phyloP scores from a whole-genome alignment of 2,888 invertebrate species.

The Cheilosia urbana region DNA sequence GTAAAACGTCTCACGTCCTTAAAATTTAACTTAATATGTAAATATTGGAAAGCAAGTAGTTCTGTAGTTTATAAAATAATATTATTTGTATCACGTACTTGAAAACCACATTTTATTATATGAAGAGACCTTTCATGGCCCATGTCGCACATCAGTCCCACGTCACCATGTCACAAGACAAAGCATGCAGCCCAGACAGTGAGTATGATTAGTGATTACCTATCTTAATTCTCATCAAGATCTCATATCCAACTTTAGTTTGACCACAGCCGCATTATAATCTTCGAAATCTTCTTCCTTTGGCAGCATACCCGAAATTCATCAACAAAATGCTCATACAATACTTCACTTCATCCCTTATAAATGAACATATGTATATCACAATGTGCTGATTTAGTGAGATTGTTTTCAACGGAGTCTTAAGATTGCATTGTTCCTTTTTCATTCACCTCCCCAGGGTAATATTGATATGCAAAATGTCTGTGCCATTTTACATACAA shows the following conservation, averaged over 20 bases:
- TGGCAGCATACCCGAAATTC: conserved; percentile 16
- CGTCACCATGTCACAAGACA: conserved; percentile 73
- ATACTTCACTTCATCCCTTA: conserved; percentile 16
- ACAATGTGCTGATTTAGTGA: conserved; percentile 67
- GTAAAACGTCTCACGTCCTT: too few relatives aligned
- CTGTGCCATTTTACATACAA: conserved; percentile 22
- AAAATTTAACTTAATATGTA: too few relatives aligned
- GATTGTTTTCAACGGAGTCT: conserved; percentile 61
- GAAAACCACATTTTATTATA: too few relatives aligned
- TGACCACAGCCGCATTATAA: conserved; percentile 69
- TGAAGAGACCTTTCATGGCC: too few relatives aligned
- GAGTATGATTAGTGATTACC: conserved; percentile 31
- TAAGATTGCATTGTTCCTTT: conserved; percentile 53
- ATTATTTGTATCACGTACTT: too few relatives aligned
- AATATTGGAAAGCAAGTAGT: too few relatives aligned
- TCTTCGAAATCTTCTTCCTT: conserved; percentile 58
- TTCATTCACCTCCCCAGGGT: conserved; percentile 59
- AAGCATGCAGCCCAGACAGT: conserved; percentile 71
- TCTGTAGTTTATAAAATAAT: too few relatives aligned
- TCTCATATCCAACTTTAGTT: conserved; percentile 34
- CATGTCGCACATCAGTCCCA: conserved; percentile 47
- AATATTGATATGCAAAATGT: conserved; percentile 67
- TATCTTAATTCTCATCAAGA: not conserved
- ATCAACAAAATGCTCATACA: not conserved
- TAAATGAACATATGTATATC: conserved; percentile 5